Evolutionary conservation across 2,888 invertebrate genomes (phyloP).

Genomic region (Amblyjoppa fuscipennis): DNA sequence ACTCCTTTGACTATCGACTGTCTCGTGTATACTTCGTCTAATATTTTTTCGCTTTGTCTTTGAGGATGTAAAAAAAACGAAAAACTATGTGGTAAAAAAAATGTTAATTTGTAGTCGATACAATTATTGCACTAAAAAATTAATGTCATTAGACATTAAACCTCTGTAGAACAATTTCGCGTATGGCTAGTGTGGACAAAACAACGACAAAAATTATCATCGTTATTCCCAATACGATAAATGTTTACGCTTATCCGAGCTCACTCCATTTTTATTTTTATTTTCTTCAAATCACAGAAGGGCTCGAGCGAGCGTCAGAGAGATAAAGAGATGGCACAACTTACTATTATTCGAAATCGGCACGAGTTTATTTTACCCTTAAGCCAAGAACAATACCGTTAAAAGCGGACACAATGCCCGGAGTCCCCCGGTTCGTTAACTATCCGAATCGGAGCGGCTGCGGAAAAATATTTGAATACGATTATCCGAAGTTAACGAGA

Average conservation of each 20-base stretch:
- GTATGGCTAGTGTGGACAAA: not conserved
- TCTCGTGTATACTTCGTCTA: slow-evolving; percentile 3
- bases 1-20: slow-evolving; percentile 45
- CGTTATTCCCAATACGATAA: slow-evolving; percentile 11
- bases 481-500: slow-evolving; percentile 65
- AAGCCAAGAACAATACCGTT: slow-evolving; percentile 44
- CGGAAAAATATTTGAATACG: slow-evolving; percentile 58
- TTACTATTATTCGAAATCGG: slow-evolving; percentile 39
- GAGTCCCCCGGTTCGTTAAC: slow-evolving; percentile 36
- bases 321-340: not conserved
- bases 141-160: too few species aligned
- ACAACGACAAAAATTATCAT: not conserved
- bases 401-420: slow-evolving; percentile 37
- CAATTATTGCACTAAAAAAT: not conserved
- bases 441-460: slow-evolving; percentile 48
- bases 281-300: not conserved
- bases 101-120: not conserved
- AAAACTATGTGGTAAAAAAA: not conserved
- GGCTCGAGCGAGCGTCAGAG: not conserved
- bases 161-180: not conserved
- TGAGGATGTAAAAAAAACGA: not conserved
- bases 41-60: slow-evolving; percentile 10
- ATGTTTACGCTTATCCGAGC: not conserved
- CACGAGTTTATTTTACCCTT: slow-evolving; percentile 22
- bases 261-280: not conserved